Percentiles rank a stretch among this genome's conserved stretches.
These are phyloP conservation scores for Nomada ferruginata DNA, from an alignment of 2,888 invertebrate genomes.

Conservation along the genomic window DNA sequence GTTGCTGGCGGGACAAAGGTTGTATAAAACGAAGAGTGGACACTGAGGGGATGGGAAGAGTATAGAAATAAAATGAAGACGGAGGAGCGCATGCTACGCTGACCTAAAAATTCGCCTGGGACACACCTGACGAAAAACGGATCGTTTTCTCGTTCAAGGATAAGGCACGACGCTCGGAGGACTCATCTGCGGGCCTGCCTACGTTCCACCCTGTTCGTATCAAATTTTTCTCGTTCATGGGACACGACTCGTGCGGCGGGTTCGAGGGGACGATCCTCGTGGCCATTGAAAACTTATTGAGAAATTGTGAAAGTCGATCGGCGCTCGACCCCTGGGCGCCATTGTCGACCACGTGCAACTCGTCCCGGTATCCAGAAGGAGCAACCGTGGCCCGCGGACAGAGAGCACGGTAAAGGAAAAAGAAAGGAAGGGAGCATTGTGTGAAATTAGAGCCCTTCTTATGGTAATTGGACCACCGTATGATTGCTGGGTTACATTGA, in stretches of 20 bases:
- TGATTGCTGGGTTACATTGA: constrained; percentile 78
- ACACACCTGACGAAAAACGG: constrained; percentile 60
- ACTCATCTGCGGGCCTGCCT: constrained; percentile 26
- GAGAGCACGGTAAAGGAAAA: background rate
- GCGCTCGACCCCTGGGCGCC: constrained; percentile 57
- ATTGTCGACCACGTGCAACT: constrained; percentile 69
- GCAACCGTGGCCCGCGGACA: constrained; percentile 47
- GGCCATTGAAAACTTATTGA: constrained; percentile 76
- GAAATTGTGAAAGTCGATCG: constrained; percentile 78
- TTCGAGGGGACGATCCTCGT: constrained; percentile 27
- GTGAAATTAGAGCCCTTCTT: constrained; percentile 83
- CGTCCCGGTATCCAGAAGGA: constrained; percentile 51
- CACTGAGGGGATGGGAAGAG: constrained; percentile 15
- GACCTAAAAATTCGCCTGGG: constrained; percentile 23
- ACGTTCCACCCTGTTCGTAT: constrained; percentile 53
- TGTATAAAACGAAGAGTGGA: background rate
- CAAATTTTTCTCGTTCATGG: constrained; percentile 62
- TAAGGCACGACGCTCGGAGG: constrained; percentile 27
- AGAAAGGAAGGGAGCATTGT: constrained; percentile 76
- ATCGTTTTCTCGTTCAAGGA: constrained; percentile 42
- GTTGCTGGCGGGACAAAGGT: background rate
- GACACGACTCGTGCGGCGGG: constrained; percentile 24
- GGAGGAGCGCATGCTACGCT: background rate
- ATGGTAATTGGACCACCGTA: constrained; percentile 82
- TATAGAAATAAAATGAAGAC: constrained; percentile 12